phyloP scores from a whole-genome alignment of 2,888 invertebrate species.

The Drosophila recens region DNA sequence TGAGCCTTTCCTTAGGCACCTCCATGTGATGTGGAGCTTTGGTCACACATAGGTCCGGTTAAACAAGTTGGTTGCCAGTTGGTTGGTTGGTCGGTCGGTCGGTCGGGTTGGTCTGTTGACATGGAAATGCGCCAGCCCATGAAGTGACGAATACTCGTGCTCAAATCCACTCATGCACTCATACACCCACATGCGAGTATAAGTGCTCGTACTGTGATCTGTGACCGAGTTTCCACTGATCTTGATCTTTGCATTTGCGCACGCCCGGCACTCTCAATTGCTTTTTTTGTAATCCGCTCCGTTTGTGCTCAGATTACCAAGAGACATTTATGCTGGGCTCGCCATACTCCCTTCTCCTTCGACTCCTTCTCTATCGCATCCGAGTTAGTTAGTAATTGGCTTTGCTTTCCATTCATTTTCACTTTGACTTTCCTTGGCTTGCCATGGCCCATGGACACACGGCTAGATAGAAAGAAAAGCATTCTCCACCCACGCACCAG shows the following conservation, averaged over 20 bases:
- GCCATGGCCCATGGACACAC: conserved; percentile 54
- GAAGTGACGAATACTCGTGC: conserved; percentile 32
- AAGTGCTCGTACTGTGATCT: conserved; percentile 49
- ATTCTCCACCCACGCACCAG: conserved; percentile 72
- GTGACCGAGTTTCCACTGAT: conserved; percentile 75
- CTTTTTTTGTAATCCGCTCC: conserved; percentile 46
- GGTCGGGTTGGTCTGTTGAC: conserved; percentile 42
- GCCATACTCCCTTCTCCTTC: background rate
- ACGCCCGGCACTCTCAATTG: conserved; percentile 57
- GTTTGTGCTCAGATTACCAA: conserved; percentile 56
- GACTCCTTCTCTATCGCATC: background rate
- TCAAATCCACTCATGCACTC: conserved; percentile 3
- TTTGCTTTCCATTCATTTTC: conserved; percentile 77
- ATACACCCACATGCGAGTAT: conserved; percentile 5
- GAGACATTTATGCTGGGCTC: conserved; percentile 50
- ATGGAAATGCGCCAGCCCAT: conserved; percentile 74
- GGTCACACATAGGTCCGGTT: conserved; percentile 76
- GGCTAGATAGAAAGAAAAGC: conserved; percentile 31
- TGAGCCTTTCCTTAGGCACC: conserved; percentile 66
- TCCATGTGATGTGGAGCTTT: conserved; percentile 41
- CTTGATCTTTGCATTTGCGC: conserved; percentile 66
- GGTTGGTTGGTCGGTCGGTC: conserved; percentile 1
- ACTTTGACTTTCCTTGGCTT: conserved; percentile 76
- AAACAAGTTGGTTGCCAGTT: conserved; percentile 58
- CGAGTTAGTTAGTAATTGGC: conserved; percentile 63